Evolutionary conservation across 35 echinoderm and acorn worm genomes (phyloP), one percentile per base, ranked within the genome.

Genomic region (Apostichopus californicus): DNA sequence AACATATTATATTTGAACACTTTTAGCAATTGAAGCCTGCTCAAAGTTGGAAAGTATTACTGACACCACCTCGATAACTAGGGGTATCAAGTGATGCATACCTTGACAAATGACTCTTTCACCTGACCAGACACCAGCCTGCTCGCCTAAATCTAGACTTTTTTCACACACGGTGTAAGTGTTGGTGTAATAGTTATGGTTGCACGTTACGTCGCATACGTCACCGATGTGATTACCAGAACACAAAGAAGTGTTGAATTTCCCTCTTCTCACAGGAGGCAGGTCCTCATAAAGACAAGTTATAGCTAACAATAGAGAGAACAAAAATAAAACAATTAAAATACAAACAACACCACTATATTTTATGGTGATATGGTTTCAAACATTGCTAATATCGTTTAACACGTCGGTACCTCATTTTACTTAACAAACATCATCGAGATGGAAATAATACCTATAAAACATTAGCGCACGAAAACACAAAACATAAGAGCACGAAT

Each of bases 131-230:
- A 68, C 64, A 9, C 64, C 64, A 13, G 17, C 17, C 11, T 68
- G 64, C 64, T 68, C 64, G 64, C 3, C 63, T 34, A 34, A 34
- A 65, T 9, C 64, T 68, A 13, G 64, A 17, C 5, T 17, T 18
- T 18, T 2, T 6, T 73, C 71, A 22, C 71, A 73, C 20, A 73
- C 20, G 15, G 17, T 73, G 5, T 12, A 20, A 18, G 15, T 0
- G 15, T 73, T 73, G 3, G 17, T 54, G 54, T 56, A 83, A 55
- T 83, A 83, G 46, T 56, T 9, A 4, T 83, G 13, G 53, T 18
- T 6, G 54, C 80, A 83, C 10, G 80, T 83, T 5, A 83, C 54
- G 54, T 83, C 57, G 56, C 80, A 83, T 34, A 83, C 34, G 80
- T 83, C 80, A 83, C 80, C 80, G 4, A 56, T 34, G 28, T 0